phyloP scores from a whole-genome alignment of 1,140 invertebrate species.

The Popillia japonica region DNA sequence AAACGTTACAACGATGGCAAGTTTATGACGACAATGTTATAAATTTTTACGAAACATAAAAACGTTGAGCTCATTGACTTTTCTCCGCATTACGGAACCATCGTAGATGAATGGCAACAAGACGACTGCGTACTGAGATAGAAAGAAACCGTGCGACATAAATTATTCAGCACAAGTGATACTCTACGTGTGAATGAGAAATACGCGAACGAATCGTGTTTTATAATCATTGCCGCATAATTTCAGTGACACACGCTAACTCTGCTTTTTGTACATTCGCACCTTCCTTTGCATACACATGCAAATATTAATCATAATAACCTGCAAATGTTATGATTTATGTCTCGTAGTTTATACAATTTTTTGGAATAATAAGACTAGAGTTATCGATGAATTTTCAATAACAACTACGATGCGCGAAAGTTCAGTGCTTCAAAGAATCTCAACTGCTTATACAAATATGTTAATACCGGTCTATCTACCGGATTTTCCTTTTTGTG shows the following conservation, averaged over 20 bases:
- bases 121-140: not conserved
- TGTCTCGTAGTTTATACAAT: no score
- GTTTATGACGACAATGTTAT: not conserved
- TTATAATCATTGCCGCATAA: not conserved
- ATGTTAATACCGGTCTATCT: no score
- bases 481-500: no score
- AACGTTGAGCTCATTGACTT: not conserved
- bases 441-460: no score
- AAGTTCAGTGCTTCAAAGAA: no score
- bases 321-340: no score
- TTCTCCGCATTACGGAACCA: not conserved
- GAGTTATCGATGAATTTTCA: no score
- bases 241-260: not conserved
- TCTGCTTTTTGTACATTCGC: not conserved
- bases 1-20: not conserved
- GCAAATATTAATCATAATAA: not conserved
- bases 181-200: not conserved
- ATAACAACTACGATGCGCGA: no score
- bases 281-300: not conserved
- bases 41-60: conserved; percentile 1
- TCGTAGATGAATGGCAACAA: not conserved
- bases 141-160: not conserved
- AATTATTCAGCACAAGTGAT: not conserved
- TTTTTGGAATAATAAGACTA: no score
- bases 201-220: not conserved